phyloP scores from a whole-genome alignment of 1,140 invertebrate species.

The Drosophila ananassae region DNA sequence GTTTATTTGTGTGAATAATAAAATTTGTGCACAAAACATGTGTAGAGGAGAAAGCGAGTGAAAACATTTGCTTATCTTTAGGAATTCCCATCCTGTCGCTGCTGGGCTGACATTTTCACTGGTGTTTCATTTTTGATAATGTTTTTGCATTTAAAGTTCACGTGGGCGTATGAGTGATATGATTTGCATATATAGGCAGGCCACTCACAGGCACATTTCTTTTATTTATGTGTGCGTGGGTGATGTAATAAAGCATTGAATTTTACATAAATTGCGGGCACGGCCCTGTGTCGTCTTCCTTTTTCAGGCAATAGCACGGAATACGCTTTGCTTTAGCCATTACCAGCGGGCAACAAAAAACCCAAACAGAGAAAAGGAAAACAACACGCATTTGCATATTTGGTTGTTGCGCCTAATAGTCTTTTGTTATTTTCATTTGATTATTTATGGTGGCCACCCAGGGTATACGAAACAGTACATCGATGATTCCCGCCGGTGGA shows the following conservation, averaged over 20 bases:
- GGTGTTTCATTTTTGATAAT: conserved; percentile 81
- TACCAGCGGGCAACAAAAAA: conserved; percentile 16
- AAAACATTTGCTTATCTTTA: conserved; percentile 78
- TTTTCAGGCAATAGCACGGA: conserved; percentile 34
- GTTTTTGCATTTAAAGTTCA: conserved; percentile 60
- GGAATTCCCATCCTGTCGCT: conserved; percentile 44
- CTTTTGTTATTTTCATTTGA: conserved; percentile 73
- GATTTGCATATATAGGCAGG: conserved; percentile 67
- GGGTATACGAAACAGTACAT: conserved; percentile 33
- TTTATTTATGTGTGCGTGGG: conserved; percentile 37
- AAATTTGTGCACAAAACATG: conserved; percentile 75
- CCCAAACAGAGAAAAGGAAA: background rate
- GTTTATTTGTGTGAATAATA: conserved; percentile 76
- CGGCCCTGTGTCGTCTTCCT: conserved; percentile 15
- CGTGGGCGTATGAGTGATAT: conserved; percentile 74
- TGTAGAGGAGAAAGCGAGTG: conserved; percentile 51
- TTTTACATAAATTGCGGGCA: conserved; percentile 75
- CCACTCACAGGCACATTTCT: conserved; percentile 16
- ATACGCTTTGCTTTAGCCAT: conserved; percentile 46
- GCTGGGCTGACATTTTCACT: conserved; percentile 72
- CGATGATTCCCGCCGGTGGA: conserved; percentile 56
- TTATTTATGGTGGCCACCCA: conserved; percentile 66
- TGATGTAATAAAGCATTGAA: conserved; percentile 75
- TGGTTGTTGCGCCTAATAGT: conserved; percentile 41
- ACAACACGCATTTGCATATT: conserved; percentile 44